Percentiles rank a stretch among this genome's conserved stretches.
phyloP scores from a whole-genome alignment of 2,113 vertebrate species.

The Turnix velox region DNA sequence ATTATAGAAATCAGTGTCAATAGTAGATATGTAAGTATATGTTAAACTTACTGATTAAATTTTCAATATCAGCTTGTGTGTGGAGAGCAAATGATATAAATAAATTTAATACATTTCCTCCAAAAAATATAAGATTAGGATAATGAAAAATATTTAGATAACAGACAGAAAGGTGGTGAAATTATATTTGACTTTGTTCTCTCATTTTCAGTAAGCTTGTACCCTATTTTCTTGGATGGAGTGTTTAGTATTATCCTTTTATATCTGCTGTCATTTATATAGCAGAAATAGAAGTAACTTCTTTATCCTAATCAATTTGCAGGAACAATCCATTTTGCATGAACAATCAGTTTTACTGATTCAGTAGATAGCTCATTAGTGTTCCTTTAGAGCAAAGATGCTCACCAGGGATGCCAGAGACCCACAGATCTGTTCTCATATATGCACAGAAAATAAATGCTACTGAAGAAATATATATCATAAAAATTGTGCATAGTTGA shows the following conservation, averaged over 20 bases:
- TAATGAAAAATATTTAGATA: neutral
- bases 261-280: neutral
- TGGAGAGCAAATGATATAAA: neutral
- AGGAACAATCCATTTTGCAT: constrained; percentile 41
- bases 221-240: neutral
- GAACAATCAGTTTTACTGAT: constrained; percentile 51
- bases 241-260: neutral
- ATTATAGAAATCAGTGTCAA: neutral
- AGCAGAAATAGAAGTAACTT: constrained; percentile 33
- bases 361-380: constrained; percentile 30
- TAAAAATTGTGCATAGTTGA: neutral
- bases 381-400: constrained; percentile 8
- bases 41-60: neutral
- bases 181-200: neutral
- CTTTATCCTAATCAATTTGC: constrained; percentile 45
- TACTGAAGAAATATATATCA: neutral
- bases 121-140: neutral
- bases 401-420: neutral
- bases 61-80: neutral
- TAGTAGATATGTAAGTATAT: neutral
- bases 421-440: neutral
- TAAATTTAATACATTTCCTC: neutral
- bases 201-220: neutral
- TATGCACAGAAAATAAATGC: neutral
- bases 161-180: neutral